Evolutionary conservation across 2,888 invertebrate species (phyloP).

Genomic region (Netelia virgata): DNA sequence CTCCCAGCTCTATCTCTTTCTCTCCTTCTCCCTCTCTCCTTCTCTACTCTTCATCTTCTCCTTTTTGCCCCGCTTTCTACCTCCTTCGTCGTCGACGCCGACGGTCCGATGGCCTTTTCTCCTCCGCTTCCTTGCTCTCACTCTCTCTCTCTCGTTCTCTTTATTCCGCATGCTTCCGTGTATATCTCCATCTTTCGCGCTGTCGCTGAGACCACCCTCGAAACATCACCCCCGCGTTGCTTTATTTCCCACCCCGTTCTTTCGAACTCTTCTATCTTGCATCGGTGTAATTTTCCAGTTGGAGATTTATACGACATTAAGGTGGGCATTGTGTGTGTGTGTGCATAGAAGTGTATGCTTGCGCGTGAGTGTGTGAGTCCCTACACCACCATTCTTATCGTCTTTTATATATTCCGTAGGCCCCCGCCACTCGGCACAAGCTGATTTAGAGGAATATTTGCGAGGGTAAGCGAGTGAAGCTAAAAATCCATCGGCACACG

Average conservation of each 20-base stretch:
- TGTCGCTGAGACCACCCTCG: slow-evolving; percentile 64
- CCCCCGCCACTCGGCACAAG: slow-evolving; percentile 73
- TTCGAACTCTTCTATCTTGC: slow-evolving; percentile 75
- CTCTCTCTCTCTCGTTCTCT: slow-evolving; percentile 24
- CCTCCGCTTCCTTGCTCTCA: slow-evolving; percentile 84
- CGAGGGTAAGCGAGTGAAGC: neutral
- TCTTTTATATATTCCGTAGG: slow-evolving; percentile 47
- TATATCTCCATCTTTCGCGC: slow-evolving; percentile 72
- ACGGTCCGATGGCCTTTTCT: slow-evolving; percentile 81
- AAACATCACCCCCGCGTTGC: slow-evolving; percentile 75
- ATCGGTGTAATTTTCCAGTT: slow-evolving; percentile 84
- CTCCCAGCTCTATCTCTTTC: slow-evolving; percentile 80
- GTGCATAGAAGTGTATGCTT: slow-evolving; percentile 7
- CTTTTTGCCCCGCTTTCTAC: slow-evolving; percentile 73
- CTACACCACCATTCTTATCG: slow-evolving; percentile 33
- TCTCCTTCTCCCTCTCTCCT: slow-evolving; percentile 80
- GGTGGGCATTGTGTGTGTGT: slow-evolving; percentile 77
- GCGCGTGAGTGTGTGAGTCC: neutral
- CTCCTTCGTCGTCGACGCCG: slow-evolving; percentile 79
- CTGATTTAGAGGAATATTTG: slow-evolving; percentile 79
- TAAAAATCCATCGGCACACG: neutral
- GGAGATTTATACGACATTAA: slow-evolving; percentile 84
- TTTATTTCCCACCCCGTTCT: slow-evolving; percentile 73
- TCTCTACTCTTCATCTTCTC: slow-evolving; percentile 69
- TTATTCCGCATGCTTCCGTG: slow-evolving; percentile 82